These are phyloP conservation scores for Sebastes oblongus DNA, from an alignment of 2,797 vertebrate species.

Conservation along the genomic window DNA sequence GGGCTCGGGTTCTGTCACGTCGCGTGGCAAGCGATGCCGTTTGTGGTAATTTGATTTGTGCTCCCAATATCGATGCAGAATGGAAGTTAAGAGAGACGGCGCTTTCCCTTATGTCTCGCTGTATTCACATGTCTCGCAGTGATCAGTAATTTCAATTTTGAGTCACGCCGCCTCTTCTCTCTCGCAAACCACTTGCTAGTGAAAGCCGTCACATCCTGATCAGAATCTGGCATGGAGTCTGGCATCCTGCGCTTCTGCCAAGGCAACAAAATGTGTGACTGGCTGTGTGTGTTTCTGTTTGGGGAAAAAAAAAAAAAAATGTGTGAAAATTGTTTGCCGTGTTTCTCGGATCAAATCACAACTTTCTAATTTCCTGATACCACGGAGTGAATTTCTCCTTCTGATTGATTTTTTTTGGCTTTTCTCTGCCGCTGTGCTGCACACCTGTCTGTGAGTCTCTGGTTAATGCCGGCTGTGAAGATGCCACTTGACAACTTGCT, in stretches of 20 bases:
- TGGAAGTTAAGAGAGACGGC: not conserved
- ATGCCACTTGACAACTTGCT: not conserved
- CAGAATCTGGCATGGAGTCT: conserved; percentile 4
- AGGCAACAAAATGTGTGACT: not conserved
- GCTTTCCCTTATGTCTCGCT: not conserved
- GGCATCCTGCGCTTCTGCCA: conserved; percentile 5
- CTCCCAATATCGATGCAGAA: not conserved
- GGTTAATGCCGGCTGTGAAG: not conserved
- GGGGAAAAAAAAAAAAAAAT: not conserved
- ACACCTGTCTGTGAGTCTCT: conserved; percentile 8
- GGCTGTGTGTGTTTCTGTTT: conserved; percentile 3
- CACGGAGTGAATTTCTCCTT: not conserved
- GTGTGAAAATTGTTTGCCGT: not conserved
- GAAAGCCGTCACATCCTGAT: conserved; percentile 10
- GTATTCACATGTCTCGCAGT: not conserved
- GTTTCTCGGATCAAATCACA: not conserved
- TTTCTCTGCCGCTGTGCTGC: not conserved
- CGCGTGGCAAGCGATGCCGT: not conserved
- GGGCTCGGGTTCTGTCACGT: conserved; percentile 62
- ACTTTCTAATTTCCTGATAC: conserved; percentile 12
- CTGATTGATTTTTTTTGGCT: conserved; percentile 2
- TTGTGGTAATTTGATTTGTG: conserved; percentile 32
- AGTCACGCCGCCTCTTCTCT: not conserved
- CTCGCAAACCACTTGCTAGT: not conserved
- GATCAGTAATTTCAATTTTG: conserved; percentile 28